These are phyloP conservation scores for Catharus minimus DNA, from an alignment of 2,113 vertebrate species.

Conservation along the genomic window DNA sequence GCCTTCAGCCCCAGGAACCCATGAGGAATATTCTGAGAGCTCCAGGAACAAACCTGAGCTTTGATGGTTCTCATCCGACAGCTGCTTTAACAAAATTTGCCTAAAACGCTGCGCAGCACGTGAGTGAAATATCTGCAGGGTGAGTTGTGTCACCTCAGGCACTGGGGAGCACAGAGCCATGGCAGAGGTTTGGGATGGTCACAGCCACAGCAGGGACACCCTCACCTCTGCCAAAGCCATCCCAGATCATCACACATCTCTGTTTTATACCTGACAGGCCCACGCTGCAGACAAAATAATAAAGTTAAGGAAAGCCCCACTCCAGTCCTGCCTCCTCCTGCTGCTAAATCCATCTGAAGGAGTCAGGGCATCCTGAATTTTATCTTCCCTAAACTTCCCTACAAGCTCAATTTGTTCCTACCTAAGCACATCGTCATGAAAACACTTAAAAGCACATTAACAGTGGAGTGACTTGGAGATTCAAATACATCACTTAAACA, in stretches of 20 bases:
- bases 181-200: background rate
- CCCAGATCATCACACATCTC: fast-evolving
- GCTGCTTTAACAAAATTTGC: constrained; percentile 65
- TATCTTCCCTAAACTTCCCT: background rate
- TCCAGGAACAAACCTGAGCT: constrained; percentile 75
- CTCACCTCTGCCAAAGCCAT: background rate
- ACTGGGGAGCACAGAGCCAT: fast-evolving
- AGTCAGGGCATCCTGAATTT: background rate
- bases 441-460: constrained; percentile 23
- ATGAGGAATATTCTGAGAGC: constrained; percentile 74
- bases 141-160: background rate
- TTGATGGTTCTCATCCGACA: constrained; percentile 73
- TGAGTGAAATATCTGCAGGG: constrained; percentile 59
- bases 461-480: background rate
- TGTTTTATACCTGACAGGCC: fast-evolving
- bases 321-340: background rate
- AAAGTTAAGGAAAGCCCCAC: background rate
- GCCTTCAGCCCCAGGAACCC: constrained; percentile 73
- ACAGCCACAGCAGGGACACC: background rate
- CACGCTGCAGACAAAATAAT: fast-evolving
- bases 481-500: background rate
- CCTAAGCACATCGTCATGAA: background rate
- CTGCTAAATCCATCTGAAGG: background rate
- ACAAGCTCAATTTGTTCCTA: background rate
- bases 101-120: constrained; percentile 55